Evolutionary conservation across 1,140 invertebrate species (phyloP), one percentile per base, ranked within the genome.

Genomic region (Elysia chlorotica): DNA sequence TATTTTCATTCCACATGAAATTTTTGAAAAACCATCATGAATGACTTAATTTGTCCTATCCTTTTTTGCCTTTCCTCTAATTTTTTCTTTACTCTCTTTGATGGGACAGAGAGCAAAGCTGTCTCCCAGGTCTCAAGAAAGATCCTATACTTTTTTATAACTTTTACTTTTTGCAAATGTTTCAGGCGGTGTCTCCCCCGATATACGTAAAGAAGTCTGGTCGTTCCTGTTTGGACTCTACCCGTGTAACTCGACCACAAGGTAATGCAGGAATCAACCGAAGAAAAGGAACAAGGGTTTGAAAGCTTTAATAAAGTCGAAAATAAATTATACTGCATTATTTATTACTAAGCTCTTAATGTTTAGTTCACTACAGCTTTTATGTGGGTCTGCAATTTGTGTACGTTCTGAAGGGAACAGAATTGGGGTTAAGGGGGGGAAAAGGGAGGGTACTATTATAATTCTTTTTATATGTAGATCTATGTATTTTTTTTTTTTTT

Each of bases 151-250:
- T n/a, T n/a, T n/a, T n/a, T n/a, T n/a, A n/a, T n/a, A n/a, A n/a
- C n/a, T n/a, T n/a, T n/a, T n/a, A n/a, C n/a, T n/a, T n/a, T n/a
- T n/a, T n/a, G n/a, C n/a, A n/a, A n/a, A n/a, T n/a, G n/a, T n/a
- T n/a, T 21, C 71, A 85, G 85, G 85, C 62, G 84, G 85, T 23
- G 79, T 86, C 1, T 81, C 82, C 10, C 79, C 82, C 5, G 62
- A 67, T n/a, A 82, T 86, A 23, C 73, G 85, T 21, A 82, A 77
- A 56, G 73, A 82, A 63, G 85, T 84, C 0, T 87, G 85, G 85
- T 78, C 79, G 59, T 85, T 82, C 67, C 59, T 87, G 48, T 87
- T 87, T 81, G 82, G 81, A 35, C 73, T 86, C 0, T 87, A 84
- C 61, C 83, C 84, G 0, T 85, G 81, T 59, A 78, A 71, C 6